A percentile compares a stretch with the other conserved stretches of the same genome.
Evolutionary conservation across 2,888 invertebrate genomes (phyloP).

Genomic region (Cheilosia grossa): DNA sequence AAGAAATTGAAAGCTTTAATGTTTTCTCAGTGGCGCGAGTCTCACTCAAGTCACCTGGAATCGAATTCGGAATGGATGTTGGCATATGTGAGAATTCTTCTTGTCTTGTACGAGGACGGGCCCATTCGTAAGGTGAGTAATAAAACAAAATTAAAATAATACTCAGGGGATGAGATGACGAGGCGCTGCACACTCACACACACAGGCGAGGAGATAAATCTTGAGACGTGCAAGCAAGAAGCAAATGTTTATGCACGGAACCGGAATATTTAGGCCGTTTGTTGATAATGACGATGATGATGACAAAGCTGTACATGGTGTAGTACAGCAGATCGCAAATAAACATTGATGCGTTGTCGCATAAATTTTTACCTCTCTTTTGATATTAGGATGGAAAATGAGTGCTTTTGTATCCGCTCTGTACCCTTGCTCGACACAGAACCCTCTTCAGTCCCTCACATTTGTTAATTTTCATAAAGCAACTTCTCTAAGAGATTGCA

Average conservation of each 20-base stretch:
- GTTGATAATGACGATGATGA: constrained; percentile 71
- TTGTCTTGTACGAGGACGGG: constrained; percentile 9
- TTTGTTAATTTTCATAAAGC: constrained; percentile 55
- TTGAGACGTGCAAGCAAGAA: constrained; percentile 70
- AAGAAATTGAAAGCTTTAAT: constrained; percentile 72
- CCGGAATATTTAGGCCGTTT: constrained; percentile 73
- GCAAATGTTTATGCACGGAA: constrained; percentile 73
- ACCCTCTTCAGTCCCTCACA: not conserved
- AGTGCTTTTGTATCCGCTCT: constrained; percentile 53
- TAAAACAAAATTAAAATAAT: constrained; percentile 76
- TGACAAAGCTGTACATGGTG: constrained; percentile 60
- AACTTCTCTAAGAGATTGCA: constrained; percentile 46
- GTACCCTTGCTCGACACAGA: constrained; percentile 5
- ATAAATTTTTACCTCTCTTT: constrained; percentile 61
- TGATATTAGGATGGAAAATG: constrained; percentile 46
- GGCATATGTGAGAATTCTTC: constrained; percentile 62
- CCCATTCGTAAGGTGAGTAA: constrained; percentile 70
- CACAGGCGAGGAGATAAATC: constrained; percentile 32
- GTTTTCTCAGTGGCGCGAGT: constrained; percentile 70
- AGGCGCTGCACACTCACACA: constrained; percentile 41
- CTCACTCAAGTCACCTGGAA: constrained; percentile 75
- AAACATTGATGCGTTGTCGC: constrained; percentile 72
- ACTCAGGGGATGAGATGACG: constrained; percentile 65
- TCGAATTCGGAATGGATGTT: constrained; percentile 72
- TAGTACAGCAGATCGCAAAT: constrained; percentile 71